These are phyloP conservation scores for Centropyge bicolor DNA, from an alignment of 2,797 vertebrate species.

Conservation along the genomic window DNA sequence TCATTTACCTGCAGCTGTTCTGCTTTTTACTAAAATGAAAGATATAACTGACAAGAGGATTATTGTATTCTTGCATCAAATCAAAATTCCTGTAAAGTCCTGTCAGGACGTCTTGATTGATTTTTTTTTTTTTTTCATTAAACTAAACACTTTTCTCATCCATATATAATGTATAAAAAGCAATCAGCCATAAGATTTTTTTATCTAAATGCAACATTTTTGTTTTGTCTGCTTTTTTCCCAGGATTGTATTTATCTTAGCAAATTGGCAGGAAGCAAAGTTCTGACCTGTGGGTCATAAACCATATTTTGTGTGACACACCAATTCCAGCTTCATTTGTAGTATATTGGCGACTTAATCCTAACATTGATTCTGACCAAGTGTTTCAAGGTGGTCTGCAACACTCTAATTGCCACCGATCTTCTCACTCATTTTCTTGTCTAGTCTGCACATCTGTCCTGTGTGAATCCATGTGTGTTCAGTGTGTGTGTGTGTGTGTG, in stretches of 20 bases:
- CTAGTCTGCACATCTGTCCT: constrained; percentile 39
- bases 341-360: constrained; percentile 26
- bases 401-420: constrained; percentile 63
- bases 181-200: background rate
- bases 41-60: background rate
- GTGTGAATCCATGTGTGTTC: constrained; percentile 42
- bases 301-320: background rate
- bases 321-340: constrained; percentile 15
- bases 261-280: background rate
- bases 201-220: background rate
- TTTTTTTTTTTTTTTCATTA: background rate
- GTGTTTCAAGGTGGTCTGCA: constrained; percentile 53
- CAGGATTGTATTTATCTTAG: background rate
- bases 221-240: background rate
- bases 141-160: background rate
- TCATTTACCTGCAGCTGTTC: background rate
- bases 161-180: background rate
- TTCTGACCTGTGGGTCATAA: background rate
- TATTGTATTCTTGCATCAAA: background rate
- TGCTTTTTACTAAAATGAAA: background rate
- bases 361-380: constrained; percentile 48
- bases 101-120: no score
- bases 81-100: background rate
- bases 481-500: constrained; percentile 20
- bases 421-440: constrained; percentile 44